Evolutionary conservation across 1,140 invertebrate species (phyloP), one percentile per base, ranked within the genome.

Genomic region (Euschistus heros): DNA sequence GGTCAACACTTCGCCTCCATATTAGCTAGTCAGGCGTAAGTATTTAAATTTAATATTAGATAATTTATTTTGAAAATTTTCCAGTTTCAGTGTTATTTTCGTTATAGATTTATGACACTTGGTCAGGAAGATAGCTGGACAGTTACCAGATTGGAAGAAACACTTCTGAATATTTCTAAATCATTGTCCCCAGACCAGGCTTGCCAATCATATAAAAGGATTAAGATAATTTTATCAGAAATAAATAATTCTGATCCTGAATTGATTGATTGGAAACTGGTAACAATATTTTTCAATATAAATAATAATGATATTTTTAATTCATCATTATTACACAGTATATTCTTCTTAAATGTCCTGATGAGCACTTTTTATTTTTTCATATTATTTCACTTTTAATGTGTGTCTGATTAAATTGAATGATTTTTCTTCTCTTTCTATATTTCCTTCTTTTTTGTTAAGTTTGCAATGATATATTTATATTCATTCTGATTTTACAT

Each of bases 171-270:
- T 2, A 81, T 85, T 0, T 80, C 85, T 4, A 81, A 82, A 37
- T 76, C 80, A 17, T 71, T 88, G 13, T 80, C 82, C 0, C 81
- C 85, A 0, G 86, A 89, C 69, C 84, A 87, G 73, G 85, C 86
- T 0, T 88, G 86, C 71, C 80, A 81, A 62, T 84, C 83, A 72
- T 86, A 87, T 69, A 77, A 78, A 0, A 76, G 75, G 60, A 70
- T 83, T 0, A 72, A 77, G 67, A 77, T 77, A 64, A 76, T 80
- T 70, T 62, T 79, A 7, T 37, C 68, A 0, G 68, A 72, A 5
- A 69, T 70, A 0, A 72, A 74, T 22, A 20, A 62, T 0, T 72
- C 75, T 5, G 74, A 78, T 57, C 47, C 75, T 62, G 50, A 67
- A 0, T 74, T 76, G 57, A 65, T 72, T 0, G 77, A 75, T 13